Conservation (phyloP, 2,797 vertebrate species). For the Scleropages formosus region DNA sequence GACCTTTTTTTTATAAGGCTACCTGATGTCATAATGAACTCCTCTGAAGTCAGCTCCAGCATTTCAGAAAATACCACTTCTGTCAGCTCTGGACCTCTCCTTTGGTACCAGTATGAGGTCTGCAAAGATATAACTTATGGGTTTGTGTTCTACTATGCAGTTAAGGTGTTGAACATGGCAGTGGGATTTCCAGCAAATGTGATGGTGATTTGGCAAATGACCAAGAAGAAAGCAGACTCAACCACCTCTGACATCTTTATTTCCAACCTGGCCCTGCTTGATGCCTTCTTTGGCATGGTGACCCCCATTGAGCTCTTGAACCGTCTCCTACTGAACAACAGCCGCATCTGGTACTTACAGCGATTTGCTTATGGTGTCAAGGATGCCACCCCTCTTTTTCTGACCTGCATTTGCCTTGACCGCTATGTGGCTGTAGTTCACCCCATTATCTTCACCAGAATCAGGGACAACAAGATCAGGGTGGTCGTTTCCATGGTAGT, state of each 20-base stretch:
- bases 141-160: constrained; percentile 63
- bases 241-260: constrained; percentile 68
- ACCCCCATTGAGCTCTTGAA: constrained; percentile 62
- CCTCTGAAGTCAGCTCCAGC: constrained; percentile 44
- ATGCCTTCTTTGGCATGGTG: constrained; percentile 69
- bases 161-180: constrained; percentile 65
- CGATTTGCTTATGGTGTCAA: constrained; percentile 68
- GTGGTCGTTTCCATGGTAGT: constrained; percentile 43
- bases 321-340: constrained; percentile 53
- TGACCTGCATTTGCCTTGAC: constrained; percentile 70
- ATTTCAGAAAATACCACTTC: constrained; percentile 26
- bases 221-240: constrained; percentile 45
- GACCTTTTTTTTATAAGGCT: neutral
- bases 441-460: constrained; percentile 59
- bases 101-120: constrained; percentile 58
- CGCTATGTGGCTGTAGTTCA: constrained; percentile 71
- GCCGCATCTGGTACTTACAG: constrained; percentile 58
- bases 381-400: constrained; percentile 62
- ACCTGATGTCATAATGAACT: neutral
- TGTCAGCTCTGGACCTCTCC: constrained; percentile 24
- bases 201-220: constrained; percentile 67
- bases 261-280: constrained; percentile 65
- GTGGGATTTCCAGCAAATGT: constrained; percentile 64
- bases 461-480: constrained; percentile 61
- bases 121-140: constrained; percentile 57